Percentiles rank a stretch among this genome's conserved stretches.
These are phyloP conservation scores for Acanthoscelides obtectus DNA, from an alignment of 2,888 invertebrate species.

Conservation along the genomic window DNA sequence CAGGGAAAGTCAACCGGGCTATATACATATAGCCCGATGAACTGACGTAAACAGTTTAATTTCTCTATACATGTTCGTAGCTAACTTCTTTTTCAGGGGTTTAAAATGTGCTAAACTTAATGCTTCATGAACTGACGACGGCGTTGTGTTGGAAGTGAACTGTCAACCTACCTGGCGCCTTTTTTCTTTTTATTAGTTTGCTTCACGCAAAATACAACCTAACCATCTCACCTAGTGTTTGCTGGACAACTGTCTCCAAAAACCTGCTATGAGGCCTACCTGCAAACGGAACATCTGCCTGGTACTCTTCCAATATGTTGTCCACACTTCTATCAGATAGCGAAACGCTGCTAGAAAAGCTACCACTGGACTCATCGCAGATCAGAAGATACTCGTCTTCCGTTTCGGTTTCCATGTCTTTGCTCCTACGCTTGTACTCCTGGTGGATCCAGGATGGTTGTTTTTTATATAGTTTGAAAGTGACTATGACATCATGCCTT, in stretches of 20 bases:
- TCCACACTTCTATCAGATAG: slow-evolving; percentile 74
- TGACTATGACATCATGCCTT: slow-evolving; percentile 21
- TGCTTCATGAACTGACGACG: too few species aligned
- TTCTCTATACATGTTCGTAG: too few species aligned
- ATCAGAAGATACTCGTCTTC: slow-evolving; percentile 53
- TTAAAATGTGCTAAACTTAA: too few species aligned
- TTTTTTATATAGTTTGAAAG: slow-evolving; percentile 16
- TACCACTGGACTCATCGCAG: slow-evolving; percentile 64
- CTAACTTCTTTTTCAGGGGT: too few species aligned
- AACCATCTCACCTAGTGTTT: not conserved
- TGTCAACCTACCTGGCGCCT: too few species aligned
- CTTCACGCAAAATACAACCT: not conserved
- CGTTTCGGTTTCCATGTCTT: slow-evolving; percentile 82
- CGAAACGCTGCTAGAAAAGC: slow-evolving; percentile 67
- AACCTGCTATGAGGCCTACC: slow-evolving; percentile 51
- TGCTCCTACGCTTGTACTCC: slow-evolving; percentile 81
- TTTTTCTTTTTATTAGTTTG: too few species aligned
- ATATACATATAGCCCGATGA: too few species aligned
- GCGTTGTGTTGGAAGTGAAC: too few species aligned
- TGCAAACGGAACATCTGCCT: slow-evolving; percentile 83
- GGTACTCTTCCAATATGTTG: slow-evolving; percentile 78
- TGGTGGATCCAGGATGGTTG: slow-evolving; percentile 42
- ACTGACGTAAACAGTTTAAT: too few species aligned
- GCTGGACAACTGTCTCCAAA: not conserved
- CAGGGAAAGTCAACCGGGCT: too few species aligned